Evolutionary conservation across 2,888 invertebrate genomes (phyloP).

Genomic region (Polydrusus tereticollis): DNA sequence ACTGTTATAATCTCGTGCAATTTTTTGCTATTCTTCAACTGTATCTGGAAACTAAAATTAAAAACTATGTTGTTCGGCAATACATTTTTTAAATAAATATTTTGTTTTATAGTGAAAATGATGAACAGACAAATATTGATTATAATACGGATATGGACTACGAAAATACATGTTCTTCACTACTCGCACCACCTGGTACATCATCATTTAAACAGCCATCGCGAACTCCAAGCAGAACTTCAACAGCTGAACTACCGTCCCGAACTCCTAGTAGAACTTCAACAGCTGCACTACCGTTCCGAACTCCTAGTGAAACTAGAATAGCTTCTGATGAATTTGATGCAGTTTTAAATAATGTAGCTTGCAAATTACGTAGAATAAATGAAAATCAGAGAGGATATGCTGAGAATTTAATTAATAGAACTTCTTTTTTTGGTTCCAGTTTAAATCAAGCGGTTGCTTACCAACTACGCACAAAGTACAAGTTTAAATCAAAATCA

Average conservation of each 20-base stretch:
- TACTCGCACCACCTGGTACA: too few species aligned
- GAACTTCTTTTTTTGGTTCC: constrained; percentile 7
- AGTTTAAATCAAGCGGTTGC: too few species aligned
- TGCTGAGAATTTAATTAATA: constrained; percentile 29
- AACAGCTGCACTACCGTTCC: neutral
- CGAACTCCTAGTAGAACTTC: too few species aligned
- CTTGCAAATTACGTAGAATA: constrained; percentile 30
- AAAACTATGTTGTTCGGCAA: constrained; percentile 9
- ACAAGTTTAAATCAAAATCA: too few species aligned
- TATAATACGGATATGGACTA: constrained; percentile 25
- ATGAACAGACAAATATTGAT: constrained; percentile 24
- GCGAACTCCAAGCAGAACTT: constrained; percentile 39
- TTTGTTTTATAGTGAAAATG: constrained; percentile 28
- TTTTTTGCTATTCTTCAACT: constrained; percentile 18
- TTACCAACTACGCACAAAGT: too few species aligned
- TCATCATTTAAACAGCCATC: constrained; percentile 34
- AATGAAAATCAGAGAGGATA: constrained; percentile 15
- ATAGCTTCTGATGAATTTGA: constrained; percentile 44
- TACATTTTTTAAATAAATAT: neutral
- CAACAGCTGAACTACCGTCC: constrained; percentile 14
- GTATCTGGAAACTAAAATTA: neutral
- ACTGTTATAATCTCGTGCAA: constrained; percentile 2
- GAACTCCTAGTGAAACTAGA: too few species aligned
- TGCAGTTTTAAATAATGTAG: constrained; percentile 23
- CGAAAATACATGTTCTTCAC: neutral